Evolutionary conservation across 2,113 vertebrate species (phyloP), one percentile per base, ranked within the genome.

Genomic region (Sceloporus undulatus): DNA sequence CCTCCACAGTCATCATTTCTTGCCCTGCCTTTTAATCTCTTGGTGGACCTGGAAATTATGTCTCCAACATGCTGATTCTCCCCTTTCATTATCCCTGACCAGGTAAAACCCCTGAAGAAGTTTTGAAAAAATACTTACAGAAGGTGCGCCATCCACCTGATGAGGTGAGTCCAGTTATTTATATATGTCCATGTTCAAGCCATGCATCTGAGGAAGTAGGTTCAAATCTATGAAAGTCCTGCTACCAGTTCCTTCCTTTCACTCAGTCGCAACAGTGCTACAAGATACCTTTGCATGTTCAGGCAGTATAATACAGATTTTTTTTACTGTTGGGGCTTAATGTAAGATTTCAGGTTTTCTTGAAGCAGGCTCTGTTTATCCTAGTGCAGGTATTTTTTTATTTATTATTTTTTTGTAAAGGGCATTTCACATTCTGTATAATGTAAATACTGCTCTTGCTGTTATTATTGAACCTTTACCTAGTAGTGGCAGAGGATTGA

Each of bases 31-130:
- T 73, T 56, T 1, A 25, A 54, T 23, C 48, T 23, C 48, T 7
- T 27, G 29, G n/a, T 25, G 4, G 38, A 1, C 52, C 2, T 68
- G 27, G 11, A 25, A 59, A 59, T 52, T 2, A 52, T 11, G 52
- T 38, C 25, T 65, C 25, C 87, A n/a, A 10, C 0, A 0, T 6
- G 9, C 77, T 34, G 40, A 48, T 25, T 40, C 10, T 68, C 42
- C 73, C 14, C 23, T 87, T 66, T 23, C 25, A 85, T 0, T 73
- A 29, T 21, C 6, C 29, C 48, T 18, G 54, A 0, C 0, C 89
- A 98, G 98, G 98, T 90, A 99, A 98, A 96, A 98, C 97, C 65
- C 98, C 98, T 0, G 98, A 99, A 91, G 98, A 99, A 79, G 98
- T 99, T 73, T 97, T 99, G 54, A 98, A 98, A 94, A 98, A 98